A percentile compares a stretch with the other conserved stretches of the same genome.
Conservation (phyloP, 2,888 invertebrate species). For the Leptura quadrifasciata region DNA sequence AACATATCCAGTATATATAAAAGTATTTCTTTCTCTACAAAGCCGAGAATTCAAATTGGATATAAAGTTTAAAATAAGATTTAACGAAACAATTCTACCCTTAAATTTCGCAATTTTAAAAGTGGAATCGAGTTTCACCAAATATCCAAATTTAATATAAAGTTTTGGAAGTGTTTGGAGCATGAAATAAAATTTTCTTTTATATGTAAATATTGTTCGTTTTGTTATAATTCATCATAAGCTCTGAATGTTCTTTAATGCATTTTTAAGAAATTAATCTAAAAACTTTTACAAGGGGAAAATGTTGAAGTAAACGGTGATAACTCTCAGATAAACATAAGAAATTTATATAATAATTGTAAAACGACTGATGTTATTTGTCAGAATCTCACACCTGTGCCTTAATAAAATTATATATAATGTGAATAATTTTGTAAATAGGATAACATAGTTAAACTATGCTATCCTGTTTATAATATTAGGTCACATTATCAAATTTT, state of each 20-base stretch:
- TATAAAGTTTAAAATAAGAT: conserved; percentile 41
- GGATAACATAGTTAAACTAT: too few species aligned
- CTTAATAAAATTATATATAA: too few species aligned
- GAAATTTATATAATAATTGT: too few species aligned
- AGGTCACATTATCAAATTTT: too few species aligned
- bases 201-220: background rate
- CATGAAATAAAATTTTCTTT: conserved; percentile 12
- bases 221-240: conserved; percentile 4
- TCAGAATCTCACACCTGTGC: too few species aligned
- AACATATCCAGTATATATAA: background rate
- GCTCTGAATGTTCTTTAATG: background rate
- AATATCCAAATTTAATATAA: conserved; percentile 33
- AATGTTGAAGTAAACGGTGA: background rate
- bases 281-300: background rate
- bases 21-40: background rate
- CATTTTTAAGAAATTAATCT: conserved; percentile 7
- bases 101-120: conserved; percentile 37
- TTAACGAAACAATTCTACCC: conserved; percentile 25
- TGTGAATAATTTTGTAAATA: too few species aligned
- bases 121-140: conserved; percentile 23
- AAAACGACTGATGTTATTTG: too few species aligned
- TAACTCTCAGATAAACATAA: background rate
- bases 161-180: conserved; percentile 13
- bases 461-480: too few species aligned
- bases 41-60: conserved; percentile 35